Conservation (phyloP, 2,888 invertebrate genomes). For the Metallyticus violacea region DNA sequence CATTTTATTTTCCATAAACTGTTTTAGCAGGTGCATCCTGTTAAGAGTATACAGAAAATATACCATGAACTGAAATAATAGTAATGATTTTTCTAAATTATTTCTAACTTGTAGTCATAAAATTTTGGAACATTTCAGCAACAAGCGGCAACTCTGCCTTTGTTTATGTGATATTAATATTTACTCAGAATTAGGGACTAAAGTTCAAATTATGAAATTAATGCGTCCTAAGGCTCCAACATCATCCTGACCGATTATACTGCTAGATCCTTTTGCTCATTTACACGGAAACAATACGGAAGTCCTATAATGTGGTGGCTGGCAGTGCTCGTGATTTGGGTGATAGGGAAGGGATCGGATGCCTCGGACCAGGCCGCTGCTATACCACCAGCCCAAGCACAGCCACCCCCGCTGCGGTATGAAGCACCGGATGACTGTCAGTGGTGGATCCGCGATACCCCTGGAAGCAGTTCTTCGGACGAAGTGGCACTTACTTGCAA, state of each 20-base stretch:
- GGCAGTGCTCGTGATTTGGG: background rate
- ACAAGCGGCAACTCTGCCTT: background rate
- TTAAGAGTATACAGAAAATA: background rate
- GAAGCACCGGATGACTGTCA: slow-evolving; percentile 86
- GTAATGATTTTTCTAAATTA: background rate
- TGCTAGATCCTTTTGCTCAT: background rate
- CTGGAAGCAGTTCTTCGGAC: slow-evolving; percentile 47
- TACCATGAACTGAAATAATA: background rate
- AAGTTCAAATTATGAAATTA: background rate
- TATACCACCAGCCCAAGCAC: slow-evolving; percentile 38
- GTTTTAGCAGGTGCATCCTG: background rate
- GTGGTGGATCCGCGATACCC: slow-evolving; percentile 65
- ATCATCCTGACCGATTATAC: background rate
- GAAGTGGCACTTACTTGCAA: slow-evolving; percentile 77
- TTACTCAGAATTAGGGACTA: background rate
- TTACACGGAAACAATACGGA: background rate
- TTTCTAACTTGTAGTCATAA: background rate
- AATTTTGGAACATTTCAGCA: background rate
- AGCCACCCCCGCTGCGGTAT: slow-evolving; percentile 55
- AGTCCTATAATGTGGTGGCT: background rate
- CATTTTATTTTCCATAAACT: background rate
- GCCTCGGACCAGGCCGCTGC: slow-evolving; percentile 18
- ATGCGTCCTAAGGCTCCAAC: background rate
- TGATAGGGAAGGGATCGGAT: background rate
- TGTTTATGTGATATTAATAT: background rate